Evolutionary conservation across 2,113 vertebrate species (phyloP), one percentile per base, ranked within the genome.

Genomic region (Phaethornis superciliosus): DNA sequence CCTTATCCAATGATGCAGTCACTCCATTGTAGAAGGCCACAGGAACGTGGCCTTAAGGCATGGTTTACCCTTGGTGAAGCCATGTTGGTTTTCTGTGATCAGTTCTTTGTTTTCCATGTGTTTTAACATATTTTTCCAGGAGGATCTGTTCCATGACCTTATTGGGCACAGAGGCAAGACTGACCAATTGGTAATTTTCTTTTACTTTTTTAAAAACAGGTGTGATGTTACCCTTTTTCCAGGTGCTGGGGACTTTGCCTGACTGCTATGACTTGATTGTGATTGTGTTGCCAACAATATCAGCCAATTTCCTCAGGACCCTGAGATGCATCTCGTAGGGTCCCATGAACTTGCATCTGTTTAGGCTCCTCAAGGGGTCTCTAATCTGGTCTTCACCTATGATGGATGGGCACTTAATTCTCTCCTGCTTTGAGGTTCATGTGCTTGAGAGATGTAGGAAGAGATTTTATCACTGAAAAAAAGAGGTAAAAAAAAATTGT

Each of bases 321-420:
- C 17, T 56, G 17, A 26, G 26, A 64, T 9, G 10, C 22, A 46
- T 26, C 40, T 74, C 5, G 1, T 47, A 0, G 3, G 8, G n/a
- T 47, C 27, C 22, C n/a, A 27, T 21, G 8, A 10, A 47, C 6
- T 16, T 46, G 3, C 13, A 12, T 32, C 24, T 46, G 16, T 54
- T 54, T 37, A 46, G 13, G 17, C 28, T 76, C 18, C 33, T 58
- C 52, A 42, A 19, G 44, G 33, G 52, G 23, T 59, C 35, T 51
- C 1, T 0, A 42, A 77, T 7, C 12, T 4, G 10, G 3, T 4
- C 24, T 75, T n/a, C 42, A 19, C 33, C 23, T 59, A 16, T 0
- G 2, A 30, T 9, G 9, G 12, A 23, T 40, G 58, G 7, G 12
- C 4, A 21, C 10, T 68, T 76, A 7, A 35, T 52, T 68, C 8